Evolutionary conservation across 2,888 invertebrate species (phyloP), one percentile per base, ranked within the genome.

Genomic region (Lordiphosa andalusiaca): DNA sequence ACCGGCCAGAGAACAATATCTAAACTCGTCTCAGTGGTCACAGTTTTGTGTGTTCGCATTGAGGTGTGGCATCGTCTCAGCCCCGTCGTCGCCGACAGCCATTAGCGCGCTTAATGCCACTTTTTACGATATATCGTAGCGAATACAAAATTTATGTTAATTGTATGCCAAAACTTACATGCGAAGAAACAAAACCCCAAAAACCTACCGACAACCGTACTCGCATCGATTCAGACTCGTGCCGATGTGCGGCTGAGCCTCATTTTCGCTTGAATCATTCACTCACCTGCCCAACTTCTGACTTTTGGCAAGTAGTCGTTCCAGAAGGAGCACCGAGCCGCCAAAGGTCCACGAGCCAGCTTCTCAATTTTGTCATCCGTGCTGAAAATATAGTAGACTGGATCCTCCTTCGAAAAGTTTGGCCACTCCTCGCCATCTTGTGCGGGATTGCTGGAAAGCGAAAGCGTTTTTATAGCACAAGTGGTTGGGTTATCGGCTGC

Each of bases 261-360:
- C 13, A 12, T 16, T 4, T 30, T 13, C 13, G 4, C 25, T 13
- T 50, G 42, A 62, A 37, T 42, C 35, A 10, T 3, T 37, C 23
- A 86, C 86, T 88, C 90, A 93, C 93, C 92, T 90, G 92, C 91
- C 89, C 92, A 91, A 91, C 94, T 94, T 89, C 93, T 92, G 75
- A 98, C 93, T 89, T 95, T 94, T 66, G 98, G 98, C 87, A 98
- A 92, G 90, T 98, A 97, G 82, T 96, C 94, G 87, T 97, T 97
- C 98, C 98, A 98, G 90, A 98, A 98, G 53, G 97, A 96, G 90
- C 98, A 98, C 46, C 96, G 93, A 47, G 94, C 92, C 78, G 97
- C 93, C 86, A 98, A 91, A 9, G 96, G 94, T 58, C 97, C 95
- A 1, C 92, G 90, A 6, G 92, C 92, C 1, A 92, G 90, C 10